Evolutionary conservation across 2,113 vertebrate genomes (phyloP), one percentile per base, ranked within the genome.

Genomic region (Cyprinus carpio): DNA sequence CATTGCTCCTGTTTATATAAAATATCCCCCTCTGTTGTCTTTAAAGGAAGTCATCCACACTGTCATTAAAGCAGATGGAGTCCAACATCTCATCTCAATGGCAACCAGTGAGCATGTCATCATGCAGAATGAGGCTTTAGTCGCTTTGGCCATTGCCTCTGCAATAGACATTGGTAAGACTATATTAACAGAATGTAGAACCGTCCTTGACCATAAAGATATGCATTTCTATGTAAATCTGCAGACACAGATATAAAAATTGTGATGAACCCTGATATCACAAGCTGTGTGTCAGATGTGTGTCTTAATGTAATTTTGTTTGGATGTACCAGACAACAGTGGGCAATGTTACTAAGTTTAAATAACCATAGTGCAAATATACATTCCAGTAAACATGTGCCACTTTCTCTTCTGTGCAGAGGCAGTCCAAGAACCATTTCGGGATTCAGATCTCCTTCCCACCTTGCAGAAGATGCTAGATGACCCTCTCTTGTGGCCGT

Each of bases 71-170:
- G 94, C 96, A 56, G 93, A 95, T 83, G 97, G 96, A 84, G 87
- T 96, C 86, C 95, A 94, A 80, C 95, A 96, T 84, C 94, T 98
- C 4, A 94, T 97, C 88, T 94, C 95, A 81, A 97, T 97, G 96
- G 94, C 95, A 88, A 96, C 91, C 58, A 96, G 95, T 0, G 91
- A 96, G 79, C 94, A 98, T 0, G 91, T 94, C 88, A 95, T 95
- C 91, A 95, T 95, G 93, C 97, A 98, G 92, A 97, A 96, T 6
- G 96, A 97, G 89, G 96, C 97, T 75, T 91, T 97, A 86, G 94
- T 95, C n/a, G 95, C 96, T 54, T 87, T 98, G 92, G 93, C 96
- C n/a, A 96, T 96, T 77, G 95, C 95, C 15, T 95, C 96, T 58
- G 92, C 95, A 51, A 93, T 95, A 0, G 91, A 96, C 85, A 94